Evolutionary conservation across 2,888 invertebrate genomes (phyloP), one percentile per base, ranked within the genome.

Genomic region (Syritta pipiens): DNA sequence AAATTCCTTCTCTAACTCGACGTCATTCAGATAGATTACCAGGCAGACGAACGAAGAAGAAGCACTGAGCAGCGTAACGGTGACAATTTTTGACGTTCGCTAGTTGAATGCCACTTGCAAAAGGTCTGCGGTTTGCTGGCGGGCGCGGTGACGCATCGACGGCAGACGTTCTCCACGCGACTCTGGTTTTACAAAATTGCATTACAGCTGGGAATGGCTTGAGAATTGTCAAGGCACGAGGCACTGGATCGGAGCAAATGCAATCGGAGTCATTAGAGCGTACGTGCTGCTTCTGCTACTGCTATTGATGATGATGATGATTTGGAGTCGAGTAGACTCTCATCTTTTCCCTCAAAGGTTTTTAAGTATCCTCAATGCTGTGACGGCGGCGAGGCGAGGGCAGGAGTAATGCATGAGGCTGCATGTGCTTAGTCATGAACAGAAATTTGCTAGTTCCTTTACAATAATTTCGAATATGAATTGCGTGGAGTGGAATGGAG

Each of bases 1-100:
- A 76, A 57, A 76, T 71, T 69, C 37, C 9, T 24, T 63, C 69
- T 44, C 62, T 49, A 69, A 69, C 28, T 35, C 35, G 49, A 63
- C 19, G 24, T 76, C 62, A 76, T 76, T 69, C 63, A 76, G 76
- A 76, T 76, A 59, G 71, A 76, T 76, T 76, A 63, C 71, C 49
- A 53, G 20, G 19, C 28, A 63, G 42, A 63, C 30, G 30, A 14
- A 32, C 2, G 44, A 44, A 44, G 12, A 42, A 55, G 40, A 40
- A 20, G 40, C 35, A 48, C 19, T 12, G 22, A 9, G 46, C n/a
- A 10, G 17, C 32, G n/a, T 10, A 40, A 22, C 28, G 40, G 30
- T 37, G 68, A 68, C 75, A 60, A 68, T 48, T 60, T 75, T 60
- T 32, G 53, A 30, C 48, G 19, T 62, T 75, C 35, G 44, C 22